phyloP scores from a whole-genome alignment of 2,888 invertebrate species.

The Geophilus truncorum region DNA sequence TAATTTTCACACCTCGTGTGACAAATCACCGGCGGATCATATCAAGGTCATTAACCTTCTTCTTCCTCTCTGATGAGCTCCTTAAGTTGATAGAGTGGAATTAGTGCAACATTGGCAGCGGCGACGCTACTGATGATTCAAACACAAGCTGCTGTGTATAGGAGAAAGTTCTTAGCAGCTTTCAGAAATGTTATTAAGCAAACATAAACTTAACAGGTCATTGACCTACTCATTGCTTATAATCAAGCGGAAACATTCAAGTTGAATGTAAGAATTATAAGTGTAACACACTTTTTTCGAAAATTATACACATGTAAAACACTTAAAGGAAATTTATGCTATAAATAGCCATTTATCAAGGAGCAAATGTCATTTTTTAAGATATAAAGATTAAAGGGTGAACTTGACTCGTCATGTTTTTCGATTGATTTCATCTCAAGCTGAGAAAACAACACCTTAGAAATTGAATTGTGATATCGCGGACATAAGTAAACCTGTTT shows the following conservation, averaged over 20 bases:
- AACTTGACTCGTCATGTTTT: neutral
- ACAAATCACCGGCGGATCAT: constrained; percentile 17
- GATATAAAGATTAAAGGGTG: neutral
- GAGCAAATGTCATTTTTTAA: neutral
- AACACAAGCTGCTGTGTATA: neutral
- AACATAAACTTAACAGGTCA: neutral
- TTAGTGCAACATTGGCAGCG: neutral
- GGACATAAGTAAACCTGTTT: too few relatives aligned
- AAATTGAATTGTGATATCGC: neutral
- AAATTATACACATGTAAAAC: neutral
- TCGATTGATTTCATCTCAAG: neutral
- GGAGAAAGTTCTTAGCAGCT: neutral
- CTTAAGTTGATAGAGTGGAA: neutral
- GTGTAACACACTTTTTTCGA: neutral
- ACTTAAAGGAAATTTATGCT: neutral
- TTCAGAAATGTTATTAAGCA: neutral
- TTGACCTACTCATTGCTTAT: neutral
- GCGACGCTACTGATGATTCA: neutral
- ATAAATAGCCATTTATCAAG: neutral
- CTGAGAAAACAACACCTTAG: neutral
- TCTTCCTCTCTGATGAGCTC: neutral
- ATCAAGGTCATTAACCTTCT: constrained; percentile 18
- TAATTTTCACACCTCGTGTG: constrained; percentile 23
- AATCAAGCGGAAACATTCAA: constrained; percentile 11
- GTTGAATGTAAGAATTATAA: neutral